These are phyloP conservation scores for Cheilosia impressa DNA, from an alignment of 2,888 invertebrate species.

Conservation along the genomic window DNA sequence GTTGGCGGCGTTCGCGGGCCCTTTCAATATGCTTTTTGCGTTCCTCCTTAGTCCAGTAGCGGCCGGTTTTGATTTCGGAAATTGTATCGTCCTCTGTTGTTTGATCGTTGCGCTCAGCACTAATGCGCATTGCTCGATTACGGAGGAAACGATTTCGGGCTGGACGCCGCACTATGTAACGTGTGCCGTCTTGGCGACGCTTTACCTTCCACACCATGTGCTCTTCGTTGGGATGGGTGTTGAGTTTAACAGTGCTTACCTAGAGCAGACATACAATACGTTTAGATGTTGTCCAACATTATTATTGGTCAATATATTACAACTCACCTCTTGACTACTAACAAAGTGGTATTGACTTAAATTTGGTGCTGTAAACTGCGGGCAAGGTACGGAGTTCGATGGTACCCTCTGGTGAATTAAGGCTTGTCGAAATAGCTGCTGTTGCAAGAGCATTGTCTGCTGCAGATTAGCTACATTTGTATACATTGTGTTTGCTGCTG, in stretches of 20 bases:
- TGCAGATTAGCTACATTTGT: constrained; percentile 88
- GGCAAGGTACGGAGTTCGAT: constrained; percentile 75
- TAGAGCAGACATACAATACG: constrained; percentile 11
- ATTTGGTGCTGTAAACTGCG: constrained; percentile 85
- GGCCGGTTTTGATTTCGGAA: constrained; percentile 90
- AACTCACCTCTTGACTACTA: constrained; percentile 85
- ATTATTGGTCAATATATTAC: neutral
- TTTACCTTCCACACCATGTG: constrained; percentile 91
- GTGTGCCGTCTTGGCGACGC: constrained; percentile 89
- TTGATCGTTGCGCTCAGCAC: constrained; percentile 86
- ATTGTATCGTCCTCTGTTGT: constrained; percentile 91
- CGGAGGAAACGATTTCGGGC: constrained; percentile 87
- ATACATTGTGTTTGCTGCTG: constrained; percentile 87
- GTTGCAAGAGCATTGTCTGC: constrained; percentile 88
- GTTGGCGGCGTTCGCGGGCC: constrained; percentile 87
- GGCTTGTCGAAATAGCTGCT: constrained; percentile 86
- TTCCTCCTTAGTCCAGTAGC: constrained; percentile 91
- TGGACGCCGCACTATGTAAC: constrained; percentile 90
- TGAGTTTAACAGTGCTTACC: constrained; percentile 70
- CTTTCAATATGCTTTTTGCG: constrained; percentile 89
- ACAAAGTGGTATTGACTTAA: constrained; percentile 86
- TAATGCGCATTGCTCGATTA: constrained; percentile 87
- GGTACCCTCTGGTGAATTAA: constrained; percentile 79
- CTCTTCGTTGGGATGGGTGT: constrained; percentile 74
- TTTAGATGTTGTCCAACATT: neutral